phyloP scores from a whole-genome alignment of 2,797 vertebrate genomes.

The Falco concolor region DNA sequence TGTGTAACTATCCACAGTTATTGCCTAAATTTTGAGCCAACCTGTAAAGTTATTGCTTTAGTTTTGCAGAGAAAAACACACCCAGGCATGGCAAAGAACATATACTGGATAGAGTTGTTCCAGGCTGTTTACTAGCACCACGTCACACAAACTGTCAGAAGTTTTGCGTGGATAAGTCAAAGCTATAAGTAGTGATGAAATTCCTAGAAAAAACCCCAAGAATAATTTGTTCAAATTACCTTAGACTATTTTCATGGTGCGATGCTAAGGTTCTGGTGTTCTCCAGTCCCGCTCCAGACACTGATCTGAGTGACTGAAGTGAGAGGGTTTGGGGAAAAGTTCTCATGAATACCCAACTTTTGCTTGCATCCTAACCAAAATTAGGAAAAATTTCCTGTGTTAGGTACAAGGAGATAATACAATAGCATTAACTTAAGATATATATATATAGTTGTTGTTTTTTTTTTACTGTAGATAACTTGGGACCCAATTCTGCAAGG shows the following conservation, averaged over 20 bases:
- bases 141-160: neutral
- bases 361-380: neutral
- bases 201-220: neutral
- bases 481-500: neutral
- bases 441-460: neutral
- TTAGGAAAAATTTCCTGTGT: fast-evolving
- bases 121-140: neutral
- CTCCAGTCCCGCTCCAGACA: neutral
- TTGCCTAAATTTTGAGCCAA: neutral
- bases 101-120: neutral
- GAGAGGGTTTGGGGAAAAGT: neutral
- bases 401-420: neutral
- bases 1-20: neutral
- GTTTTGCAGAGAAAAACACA: neutral
- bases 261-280: neutral
- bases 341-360: neutral
- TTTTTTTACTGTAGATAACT: neutral
- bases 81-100: neutral
- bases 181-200: neutral
- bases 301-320: neutral
- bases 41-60: fast-evolving
- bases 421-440: neutral
- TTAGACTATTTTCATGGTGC: neutral
- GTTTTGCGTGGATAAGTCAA: neutral
- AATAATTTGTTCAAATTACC: neutral